Base-by-base conservation (phyloP, 2,113 vertebrate genomes). In the Hirundichthys speculiger region DNA sequence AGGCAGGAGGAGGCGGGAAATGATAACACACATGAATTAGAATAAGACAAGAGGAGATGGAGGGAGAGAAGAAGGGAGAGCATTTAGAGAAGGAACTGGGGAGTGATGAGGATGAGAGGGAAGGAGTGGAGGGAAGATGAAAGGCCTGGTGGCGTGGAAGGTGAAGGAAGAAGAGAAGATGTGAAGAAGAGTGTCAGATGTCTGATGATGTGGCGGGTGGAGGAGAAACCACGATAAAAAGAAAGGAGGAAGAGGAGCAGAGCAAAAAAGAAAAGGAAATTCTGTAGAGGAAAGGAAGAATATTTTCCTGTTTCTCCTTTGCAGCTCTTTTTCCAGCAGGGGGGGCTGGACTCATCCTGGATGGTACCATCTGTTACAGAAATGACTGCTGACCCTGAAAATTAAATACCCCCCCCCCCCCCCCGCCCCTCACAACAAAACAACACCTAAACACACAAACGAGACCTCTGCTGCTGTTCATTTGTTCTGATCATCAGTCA, bases 341-440 rank as follows among this genome's bases (percentile, higher is more conserved):
- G 75, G 75, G 75, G 57, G 68, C 81, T 79, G 69, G 45, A 27
- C 65, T 79, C 54, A 66, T 66, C 70, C 19, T 46, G 57, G 74
- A 76, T 64, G 68, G 42, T 45, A 75, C 80, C 84, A 86, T 86
- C 80, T 80, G 77, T 67, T 60, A 16, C 46, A 83, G 73, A 80
- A 72, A 63, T 86, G 80, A 70, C 73, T 69, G 73, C 73, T 78
- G 79, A 85, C 69, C 83, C 73, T 77, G 70, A 78, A 77, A 82
- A 42, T 41, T 41, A 73, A 62, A 24, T 46, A 40, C 11, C 25
- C 45, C 56, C 2, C 0, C n/a, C n/a, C n/a, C n/a, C 45, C 11
- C 25, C 45, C 56, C 2, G 0, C 11, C 25, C 45, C 56, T 1
- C 0, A 64, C 72, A 58, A 57, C 69, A 76, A 40, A 49, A 41